Base-by-base conservation (phyloP, 2,888 invertebrate genomes). In the Eupsilia transversa region DNA sequence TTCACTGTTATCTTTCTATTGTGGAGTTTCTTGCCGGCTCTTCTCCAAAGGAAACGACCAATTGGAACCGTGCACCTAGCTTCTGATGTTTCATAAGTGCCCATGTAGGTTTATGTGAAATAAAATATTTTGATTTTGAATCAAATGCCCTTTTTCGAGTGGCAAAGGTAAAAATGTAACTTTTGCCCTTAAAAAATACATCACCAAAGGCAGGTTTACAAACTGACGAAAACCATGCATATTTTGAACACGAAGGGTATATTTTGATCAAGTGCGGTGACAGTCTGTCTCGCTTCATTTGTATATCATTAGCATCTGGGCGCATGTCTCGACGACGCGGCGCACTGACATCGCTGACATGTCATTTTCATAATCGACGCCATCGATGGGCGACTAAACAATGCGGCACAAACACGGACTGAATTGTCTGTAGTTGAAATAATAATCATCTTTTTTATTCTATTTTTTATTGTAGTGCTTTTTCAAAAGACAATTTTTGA, bases 351-450 rank as follows among this genome's bases (percentile, higher is more conserved):
- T 64, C 60, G 33, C 63, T 91, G 92, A 93, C 93, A 91, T 88
- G 91, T 86, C 88, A 93, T 94, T 94, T 94, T 93, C 92, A 94
- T 94, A 94, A 94, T 94, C 93, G 91, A 88, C 87, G 88, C 77
- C 83, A 89, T 89, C 86, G 89, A 85, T 67, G 78, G 70, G 70
- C 80, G 86, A 74, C 76, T 83, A 63, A 84, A 84, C 77, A 82
- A 76, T 49, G 49, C 41, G 59, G 81, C 43, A 77, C 77, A 81
- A 84, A 77, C 56, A 84, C 20, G 46, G 35, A 61, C 54, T 67
- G 59, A 82, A 59, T 70, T 74, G 54, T 81, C 52, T 63, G 66
- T 38, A 17, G 35, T 56, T 60, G 33, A 30, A 82, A 71, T 56
- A 60, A 63, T 1, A 46, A n/a, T 35, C 12, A 54, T 54, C 41